Conservation (phyloP, 2,113 vertebrate species). For the Thalassoma bifasciatum region DNA sequence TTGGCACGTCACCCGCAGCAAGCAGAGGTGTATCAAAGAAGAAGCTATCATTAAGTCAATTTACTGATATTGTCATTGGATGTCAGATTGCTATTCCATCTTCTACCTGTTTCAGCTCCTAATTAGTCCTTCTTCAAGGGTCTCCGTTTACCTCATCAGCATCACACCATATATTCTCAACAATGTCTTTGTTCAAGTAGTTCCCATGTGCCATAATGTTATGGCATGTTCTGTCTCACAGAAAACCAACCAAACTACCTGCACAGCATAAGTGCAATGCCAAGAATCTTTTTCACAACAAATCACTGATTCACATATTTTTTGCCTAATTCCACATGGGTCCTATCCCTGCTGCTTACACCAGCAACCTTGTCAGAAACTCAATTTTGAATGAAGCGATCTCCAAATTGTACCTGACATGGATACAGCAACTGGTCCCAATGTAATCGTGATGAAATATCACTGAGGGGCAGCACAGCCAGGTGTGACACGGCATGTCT, state of each 20-base stretch:
- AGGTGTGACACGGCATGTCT: conserved; percentile 33
- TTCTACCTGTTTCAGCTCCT: not conserved
- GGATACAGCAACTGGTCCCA: not conserved
- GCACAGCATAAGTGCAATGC: too few relatives aligned
- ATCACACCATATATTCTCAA: not conserved
- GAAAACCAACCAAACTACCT: too few relatives aligned
- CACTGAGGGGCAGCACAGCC: not conserved
- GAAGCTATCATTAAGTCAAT: not conserved
- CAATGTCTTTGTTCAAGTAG: not conserved
- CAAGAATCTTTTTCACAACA: not conserved
- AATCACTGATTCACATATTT: not conserved
- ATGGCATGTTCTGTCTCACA: not conserved
- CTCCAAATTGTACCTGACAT: conserved; percentile 4
- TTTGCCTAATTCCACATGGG: not conserved
- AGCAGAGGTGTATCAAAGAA: conserved; percentile 4
- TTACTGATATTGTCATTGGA: not conserved
- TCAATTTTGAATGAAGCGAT: conserved; percentile 14
- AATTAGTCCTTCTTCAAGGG: not conserved
- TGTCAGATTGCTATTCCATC: not conserved
- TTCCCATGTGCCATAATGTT: not conserved
- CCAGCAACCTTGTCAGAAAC: not conserved
- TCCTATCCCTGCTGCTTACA: not conserved
- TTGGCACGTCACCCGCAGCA: not conserved
- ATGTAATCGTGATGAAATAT: conserved; percentile 16
- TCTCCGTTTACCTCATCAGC: not conserved